Percentiles rank a stretch among this genome's conserved stretches.
Evolutionary conservation across 2,888 invertebrate genomes (phyloP).

Genomic region (Xestia c-nigrum): DNA sequence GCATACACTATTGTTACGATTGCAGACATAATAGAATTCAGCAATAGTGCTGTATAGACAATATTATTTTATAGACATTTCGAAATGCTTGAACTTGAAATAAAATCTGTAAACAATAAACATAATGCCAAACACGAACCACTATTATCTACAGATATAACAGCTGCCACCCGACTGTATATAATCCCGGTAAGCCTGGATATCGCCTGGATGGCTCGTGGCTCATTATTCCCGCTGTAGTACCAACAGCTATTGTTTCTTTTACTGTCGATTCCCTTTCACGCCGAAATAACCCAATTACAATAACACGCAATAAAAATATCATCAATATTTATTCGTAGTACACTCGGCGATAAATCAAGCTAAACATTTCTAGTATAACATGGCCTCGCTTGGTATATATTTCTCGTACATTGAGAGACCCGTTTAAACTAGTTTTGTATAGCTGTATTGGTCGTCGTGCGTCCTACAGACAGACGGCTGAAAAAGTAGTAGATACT

Average conservation of each 20-base stretch:
- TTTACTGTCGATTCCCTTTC: conserved; percentile 29
- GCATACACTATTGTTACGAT: neutral
- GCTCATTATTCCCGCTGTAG: conserved; percentile 12
- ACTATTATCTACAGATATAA: neutral
- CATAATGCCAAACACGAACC: neutral
- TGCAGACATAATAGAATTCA: neutral
- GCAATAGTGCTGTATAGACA: neutral
- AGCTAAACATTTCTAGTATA: too few species aligned
- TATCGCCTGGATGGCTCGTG: neutral
- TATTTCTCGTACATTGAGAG: too few species aligned
- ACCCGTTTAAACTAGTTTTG: too few species aligned
- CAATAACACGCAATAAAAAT: conserved; percentile 26
- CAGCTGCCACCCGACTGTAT: neutral
- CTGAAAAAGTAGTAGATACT: neutral
- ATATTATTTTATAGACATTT: neutral
- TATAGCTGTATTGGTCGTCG: too few species aligned
- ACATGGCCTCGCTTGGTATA: too few species aligned
- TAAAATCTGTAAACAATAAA: neutral
- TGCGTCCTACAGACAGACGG: neutral
- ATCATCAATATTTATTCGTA: conserved; percentile 32
- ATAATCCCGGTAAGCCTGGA: conserved; percentile 3
- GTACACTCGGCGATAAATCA: neutral
- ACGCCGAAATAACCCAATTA: conserved; percentile 38
- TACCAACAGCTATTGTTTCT: conserved; percentile 25
- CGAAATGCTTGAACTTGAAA: neutral